Base-by-base conservation (phyloP, 1,140 invertebrate species). In the Campoletis sonorensis region DNA sequence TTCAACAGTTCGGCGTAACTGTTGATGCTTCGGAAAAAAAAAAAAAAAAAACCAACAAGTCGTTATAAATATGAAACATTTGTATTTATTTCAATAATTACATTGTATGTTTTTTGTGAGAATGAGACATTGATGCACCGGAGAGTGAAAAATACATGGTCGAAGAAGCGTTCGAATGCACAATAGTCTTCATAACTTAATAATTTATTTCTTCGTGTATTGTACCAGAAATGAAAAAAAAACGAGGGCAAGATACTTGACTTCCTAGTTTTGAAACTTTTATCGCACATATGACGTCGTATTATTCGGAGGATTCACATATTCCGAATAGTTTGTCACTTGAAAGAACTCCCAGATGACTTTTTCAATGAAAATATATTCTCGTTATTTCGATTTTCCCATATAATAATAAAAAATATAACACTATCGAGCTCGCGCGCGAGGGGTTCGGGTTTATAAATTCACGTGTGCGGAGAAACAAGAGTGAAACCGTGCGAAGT, bases 401-500 rank as follows among this genome's bases (percentile, higher is more conserved):
- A 54, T 37, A 45, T 8, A 21, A 10, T 1, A 10, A 15, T 18
- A 71, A 71, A 71, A 71, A 33, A 0, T 7, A 71, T 37, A n/a
- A 71, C 8, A 45, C 1, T 45, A 40, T 16, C 30, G 8, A 40
- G 30, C 18, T 30, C 68, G 5, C n/a, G 21, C 33, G 18, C 16
- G 15, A 54, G 51, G 18, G 1, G 16, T 13, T 1, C 18, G 2
- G 15, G 40, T 45, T 5, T 45, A 1, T 4, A 45, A 8, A n/a
- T 4, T 71, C 33, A 40, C 5, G 7, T 21, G 68, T 71, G 30
- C 64, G 4, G 4, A 16, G 68, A 71, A 5, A 23, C 13, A 3
- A 79, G 85, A 82, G 85, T 86, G 85, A 86, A 86, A 86, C 67
- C 84, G 85, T 86, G 84, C 71, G 84, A 86, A 86, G 75, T 78